phyloP scores from a whole-genome alignment of 2,797 vertebrate species.

The Myripristis murdjan region DNA sequence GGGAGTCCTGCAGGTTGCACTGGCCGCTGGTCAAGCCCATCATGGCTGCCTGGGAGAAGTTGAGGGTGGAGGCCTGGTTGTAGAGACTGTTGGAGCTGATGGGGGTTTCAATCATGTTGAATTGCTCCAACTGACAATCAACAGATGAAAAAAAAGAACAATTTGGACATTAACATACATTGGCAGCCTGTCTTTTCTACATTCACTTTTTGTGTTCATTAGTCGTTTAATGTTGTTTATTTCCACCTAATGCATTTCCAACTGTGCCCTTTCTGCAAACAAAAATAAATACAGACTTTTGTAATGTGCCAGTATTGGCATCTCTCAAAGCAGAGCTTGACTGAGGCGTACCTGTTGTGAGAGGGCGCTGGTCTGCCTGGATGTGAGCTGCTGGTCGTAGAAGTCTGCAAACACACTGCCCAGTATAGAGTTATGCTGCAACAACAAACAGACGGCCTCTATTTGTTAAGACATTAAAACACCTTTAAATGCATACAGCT shows the following conservation, averaged over 20 bases:
- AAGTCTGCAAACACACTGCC: conserved; percentile 94
- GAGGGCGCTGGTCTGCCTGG: conserved; percentile 93
- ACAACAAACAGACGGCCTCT: conserved; percentile 61
- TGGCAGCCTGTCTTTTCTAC: not conserved
- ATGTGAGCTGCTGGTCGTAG: conserved; percentile 96
- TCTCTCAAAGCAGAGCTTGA: not conserved
- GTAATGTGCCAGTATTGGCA: not conserved
- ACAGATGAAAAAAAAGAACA: conserved; percentile 6
- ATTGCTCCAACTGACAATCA: conserved; percentile 91
- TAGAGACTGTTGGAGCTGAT: conserved; percentile 91
- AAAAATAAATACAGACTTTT: not conserved
- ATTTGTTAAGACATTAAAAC: conserved; percentile 23
- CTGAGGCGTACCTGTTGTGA: conserved; percentile 90
- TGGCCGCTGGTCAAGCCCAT: conserved; percentile 93
- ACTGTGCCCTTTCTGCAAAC: not conserved
- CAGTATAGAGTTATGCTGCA: conserved; percentile 93
- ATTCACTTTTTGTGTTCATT: too few relatives aligned
- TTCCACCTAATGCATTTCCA: not conserved
- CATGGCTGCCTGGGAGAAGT: conserved; percentile 95
- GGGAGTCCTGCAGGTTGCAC: conserved; percentile 89
- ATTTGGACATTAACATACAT: not conserved
- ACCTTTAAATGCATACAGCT: not conserved
- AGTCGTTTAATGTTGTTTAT: too few relatives aligned
- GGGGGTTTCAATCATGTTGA: conserved; percentile 94
- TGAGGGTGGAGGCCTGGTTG: conserved; percentile 92